phyloP scores from a whole-genome alignment of 2,113 vertebrate genomes.

The Catharus bicknelli region DNA sequence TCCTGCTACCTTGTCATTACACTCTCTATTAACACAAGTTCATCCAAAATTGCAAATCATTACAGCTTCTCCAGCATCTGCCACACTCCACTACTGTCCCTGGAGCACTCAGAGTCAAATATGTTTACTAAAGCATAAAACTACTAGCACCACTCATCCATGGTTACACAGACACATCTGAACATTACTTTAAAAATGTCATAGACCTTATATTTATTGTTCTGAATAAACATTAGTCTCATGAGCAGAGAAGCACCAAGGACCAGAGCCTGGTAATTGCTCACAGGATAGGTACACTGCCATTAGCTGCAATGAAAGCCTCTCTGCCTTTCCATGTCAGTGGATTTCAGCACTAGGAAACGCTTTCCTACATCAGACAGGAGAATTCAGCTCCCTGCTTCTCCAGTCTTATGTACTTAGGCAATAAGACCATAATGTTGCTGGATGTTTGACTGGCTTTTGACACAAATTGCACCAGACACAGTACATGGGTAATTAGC shows the following conservation, averaged over 20 bases:
- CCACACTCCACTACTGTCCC: constrained; percentile 39
- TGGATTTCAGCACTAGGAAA: neutral
- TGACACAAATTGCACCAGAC: constrained; percentile 7
- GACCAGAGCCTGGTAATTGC: constrained; percentile 58
- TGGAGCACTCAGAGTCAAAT: constrained; percentile 57
- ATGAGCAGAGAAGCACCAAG: constrained; percentile 51
- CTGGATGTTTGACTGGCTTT: neutral
- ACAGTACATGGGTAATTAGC: neutral
- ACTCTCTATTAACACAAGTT: constrained; percentile 52
- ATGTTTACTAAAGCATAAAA: constrained; percentile 72
- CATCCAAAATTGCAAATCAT: constrained; percentile 63
- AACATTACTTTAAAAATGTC: constrained; percentile 70
- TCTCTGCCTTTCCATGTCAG: constrained; percentile 61
- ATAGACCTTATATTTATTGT: constrained; percentile 73
- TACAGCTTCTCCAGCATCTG: constrained; percentile 37
- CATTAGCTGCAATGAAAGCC: constrained; percentile 63
- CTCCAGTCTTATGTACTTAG: neutral
- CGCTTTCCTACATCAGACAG: constrained; percentile 15
- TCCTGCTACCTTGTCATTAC: constrained; percentile 56
- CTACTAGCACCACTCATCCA: constrained; percentile 53
- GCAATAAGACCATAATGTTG: neutral
- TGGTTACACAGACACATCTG: constrained; percentile 61
- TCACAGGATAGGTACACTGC: constrained; percentile 63
- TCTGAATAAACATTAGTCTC: constrained; percentile 75
- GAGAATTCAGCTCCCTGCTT: constrained; percentile 42